A percentile compares a stretch with the other conserved stretches of the same genome.
These are phyloP conservation scores for Ctenopoma kingsleyae DNA, from an alignment of 2,797 vertebrate species.

Conservation along the genomic window DNA sequence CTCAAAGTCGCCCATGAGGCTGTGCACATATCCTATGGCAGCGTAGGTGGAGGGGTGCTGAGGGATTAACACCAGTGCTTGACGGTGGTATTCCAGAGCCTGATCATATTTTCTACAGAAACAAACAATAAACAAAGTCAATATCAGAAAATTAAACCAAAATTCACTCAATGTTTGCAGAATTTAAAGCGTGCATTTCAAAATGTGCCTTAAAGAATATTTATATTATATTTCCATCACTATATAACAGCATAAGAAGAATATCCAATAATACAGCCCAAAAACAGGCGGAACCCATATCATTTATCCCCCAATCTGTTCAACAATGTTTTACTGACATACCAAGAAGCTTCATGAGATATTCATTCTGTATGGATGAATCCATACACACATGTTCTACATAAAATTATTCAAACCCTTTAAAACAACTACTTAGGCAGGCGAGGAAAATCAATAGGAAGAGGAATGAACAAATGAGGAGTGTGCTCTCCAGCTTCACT, in stretches of 20 bases:
- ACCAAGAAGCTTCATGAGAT: background rate
- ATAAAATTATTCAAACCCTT: too few species aligned
- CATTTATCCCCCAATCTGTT: background rate
- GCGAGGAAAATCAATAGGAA: conserved; percentile 24
- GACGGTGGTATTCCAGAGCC: conserved; percentile 98
- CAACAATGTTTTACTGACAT: background rate
- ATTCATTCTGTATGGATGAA: conserved; percentile 1
- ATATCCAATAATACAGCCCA: too few species aligned
- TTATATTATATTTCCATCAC: too few species aligned
- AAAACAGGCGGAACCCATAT: too few species aligned
- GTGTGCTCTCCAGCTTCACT: background rate
- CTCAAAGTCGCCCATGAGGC: conserved; percentile 98
- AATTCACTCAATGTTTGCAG: background rate
- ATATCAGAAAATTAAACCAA: background rate
- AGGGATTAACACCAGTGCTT: conserved; percentile 96
- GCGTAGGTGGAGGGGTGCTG: conserved; percentile 98
- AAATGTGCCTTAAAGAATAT: too few species aligned
- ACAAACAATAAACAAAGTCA: conserved; percentile 9
- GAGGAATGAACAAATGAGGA: background rate
- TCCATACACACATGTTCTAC: background rate
- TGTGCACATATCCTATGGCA: conserved; percentile 97
- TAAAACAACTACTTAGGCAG: background rate
- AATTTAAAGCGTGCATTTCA: too few species aligned
- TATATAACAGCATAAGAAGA: too few species aligned
- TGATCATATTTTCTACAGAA: conserved; percentile 93